Percentiles rank a stretch among this genome's conserved stretches.
phyloP scores from a whole-genome alignment of 2,797 vertebrate species.

The Enteromius fasciolatus region DNA sequence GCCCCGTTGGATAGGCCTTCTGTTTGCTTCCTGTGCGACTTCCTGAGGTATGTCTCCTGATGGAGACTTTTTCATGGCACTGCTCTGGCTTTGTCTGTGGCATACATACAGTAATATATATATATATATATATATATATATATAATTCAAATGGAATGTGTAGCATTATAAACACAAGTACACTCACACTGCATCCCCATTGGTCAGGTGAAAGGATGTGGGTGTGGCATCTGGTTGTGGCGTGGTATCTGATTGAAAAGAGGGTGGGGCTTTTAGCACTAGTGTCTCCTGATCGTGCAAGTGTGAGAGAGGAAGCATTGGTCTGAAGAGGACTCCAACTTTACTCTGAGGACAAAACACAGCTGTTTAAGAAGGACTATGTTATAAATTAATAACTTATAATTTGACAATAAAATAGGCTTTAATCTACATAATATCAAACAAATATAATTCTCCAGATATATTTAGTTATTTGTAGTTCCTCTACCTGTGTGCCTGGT shows the following conservation, averaged over 20 bases:
- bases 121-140: neutral
- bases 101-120: constrained; percentile 2
- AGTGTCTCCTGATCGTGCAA: constrained; percentile 81
- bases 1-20: constrained; percentile 82
- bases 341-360: constrained; percentile 76
- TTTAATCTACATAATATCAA: neutral
- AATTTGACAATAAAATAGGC: neutral
- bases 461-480: neutral
- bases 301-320: constrained; percentile 81
- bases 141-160: neutral
- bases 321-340: constrained; percentile 76
- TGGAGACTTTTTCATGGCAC: constrained; percentile 80
- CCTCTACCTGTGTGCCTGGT: constrained; percentile 70
- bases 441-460: neutral
- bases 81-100: constrained; percentile 76
- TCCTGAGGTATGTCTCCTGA: constrained; percentile 85
- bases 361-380: neutral
- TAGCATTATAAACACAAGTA: neutral
- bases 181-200: constrained; percentile 85
- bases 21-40: constrained; percentile 75
- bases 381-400: neutral
- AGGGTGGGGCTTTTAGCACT: constrained; percentile 68
- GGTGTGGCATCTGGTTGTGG: constrained; percentile 57
- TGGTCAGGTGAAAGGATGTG: constrained; percentile 77
- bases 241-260: constrained; percentile 58